These are phyloP conservation scores for Alouatta palliata DNA, from an alignment of 2,113 vertebrate species.

Conservation along the genomic window DNA sequence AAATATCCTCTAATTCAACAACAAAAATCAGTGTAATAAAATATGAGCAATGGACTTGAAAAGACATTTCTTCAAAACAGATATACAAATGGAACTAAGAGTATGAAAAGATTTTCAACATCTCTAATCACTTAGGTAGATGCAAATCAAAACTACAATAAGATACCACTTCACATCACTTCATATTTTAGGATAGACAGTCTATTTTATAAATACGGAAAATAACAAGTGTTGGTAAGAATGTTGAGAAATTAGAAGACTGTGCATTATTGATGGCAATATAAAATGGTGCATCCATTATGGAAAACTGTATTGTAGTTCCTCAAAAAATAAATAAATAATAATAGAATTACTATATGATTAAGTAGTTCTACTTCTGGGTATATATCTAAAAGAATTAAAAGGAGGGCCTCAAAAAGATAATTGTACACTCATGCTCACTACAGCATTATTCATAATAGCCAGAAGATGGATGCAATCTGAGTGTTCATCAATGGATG, in stretches of 20 bases:
- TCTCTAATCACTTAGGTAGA: neutral
- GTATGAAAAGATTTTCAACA: neutral
- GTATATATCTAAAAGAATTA: neutral
- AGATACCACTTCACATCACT: neutral
- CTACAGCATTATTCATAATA: neutral
- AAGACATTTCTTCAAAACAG: neutral
- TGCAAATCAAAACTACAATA: neutral
- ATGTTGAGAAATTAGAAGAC: neutral
- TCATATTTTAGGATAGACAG: neutral
- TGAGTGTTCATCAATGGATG: neutral
- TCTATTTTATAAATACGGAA: neutral
- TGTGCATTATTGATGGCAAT: neutral
- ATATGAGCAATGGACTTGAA: neutral
- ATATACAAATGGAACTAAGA: neutral
- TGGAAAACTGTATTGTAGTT: neutral
- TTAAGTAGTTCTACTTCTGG: neutral
- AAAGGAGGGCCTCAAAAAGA: neutral
- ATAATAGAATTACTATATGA: neutral
- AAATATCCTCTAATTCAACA: neutral
- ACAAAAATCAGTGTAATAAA: neutral
- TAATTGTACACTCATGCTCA: neutral
- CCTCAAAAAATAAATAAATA: neutral
- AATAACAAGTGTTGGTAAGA: neutral
- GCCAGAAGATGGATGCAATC: neutral
- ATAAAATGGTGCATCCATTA: neutral